Evolutionary conservation across 2,797 vertebrate species (phyloP).

Genomic region (Melanogrammus aeglefinus): DNA sequence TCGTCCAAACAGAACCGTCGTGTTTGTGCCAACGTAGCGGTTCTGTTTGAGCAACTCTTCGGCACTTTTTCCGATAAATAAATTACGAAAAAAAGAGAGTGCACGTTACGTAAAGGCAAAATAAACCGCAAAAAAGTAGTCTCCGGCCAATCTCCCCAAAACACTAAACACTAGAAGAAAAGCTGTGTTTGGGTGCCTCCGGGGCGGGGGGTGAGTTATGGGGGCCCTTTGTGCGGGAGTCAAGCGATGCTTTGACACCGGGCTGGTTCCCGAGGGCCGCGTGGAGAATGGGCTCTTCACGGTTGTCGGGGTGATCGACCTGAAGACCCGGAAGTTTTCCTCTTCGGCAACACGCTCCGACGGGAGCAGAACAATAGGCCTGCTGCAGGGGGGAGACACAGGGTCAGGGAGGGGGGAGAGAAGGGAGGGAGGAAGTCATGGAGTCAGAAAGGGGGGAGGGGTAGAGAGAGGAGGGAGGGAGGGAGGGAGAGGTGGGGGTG

Average conservation of each 20-base stretch:
- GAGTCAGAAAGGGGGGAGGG: slow-evolving; percentile 26
- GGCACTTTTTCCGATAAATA: background rate
- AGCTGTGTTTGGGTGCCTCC: background rate
- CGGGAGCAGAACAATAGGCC: slow-evolving; percentile 85
- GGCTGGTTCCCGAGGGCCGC: slow-evolving; percentile 67
- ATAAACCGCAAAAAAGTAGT: too few relatives aligned
- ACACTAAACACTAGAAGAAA: too few relatives aligned
- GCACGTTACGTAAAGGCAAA: too few relatives aligned
- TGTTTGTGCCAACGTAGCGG: too few relatives aligned
- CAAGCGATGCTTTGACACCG: background rate
- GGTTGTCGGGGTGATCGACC: slow-evolving; percentile 90
- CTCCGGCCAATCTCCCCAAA: too few relatives aligned
- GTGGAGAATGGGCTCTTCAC: slow-evolving; percentile 85
- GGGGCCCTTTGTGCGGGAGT: background rate
- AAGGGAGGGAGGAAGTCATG: slow-evolving; percentile 14
- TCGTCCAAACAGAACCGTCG: background rate
- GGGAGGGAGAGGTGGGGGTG: slow-evolving; percentile 7
- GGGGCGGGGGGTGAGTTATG: background rate
- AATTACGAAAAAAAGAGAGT: background rate
- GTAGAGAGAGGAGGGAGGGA: slow-evolving; percentile 23
- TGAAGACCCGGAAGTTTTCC: slow-evolving; percentile 71
- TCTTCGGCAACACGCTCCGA: slow-evolving; percentile 76
- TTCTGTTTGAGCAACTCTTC: background rate
- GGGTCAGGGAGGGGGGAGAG: background rate
- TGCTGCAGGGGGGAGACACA: slow-evolving; percentile 48